Conservation (phyloP, 2,888 invertebrate species). For the Icerya purchasi region DNA sequence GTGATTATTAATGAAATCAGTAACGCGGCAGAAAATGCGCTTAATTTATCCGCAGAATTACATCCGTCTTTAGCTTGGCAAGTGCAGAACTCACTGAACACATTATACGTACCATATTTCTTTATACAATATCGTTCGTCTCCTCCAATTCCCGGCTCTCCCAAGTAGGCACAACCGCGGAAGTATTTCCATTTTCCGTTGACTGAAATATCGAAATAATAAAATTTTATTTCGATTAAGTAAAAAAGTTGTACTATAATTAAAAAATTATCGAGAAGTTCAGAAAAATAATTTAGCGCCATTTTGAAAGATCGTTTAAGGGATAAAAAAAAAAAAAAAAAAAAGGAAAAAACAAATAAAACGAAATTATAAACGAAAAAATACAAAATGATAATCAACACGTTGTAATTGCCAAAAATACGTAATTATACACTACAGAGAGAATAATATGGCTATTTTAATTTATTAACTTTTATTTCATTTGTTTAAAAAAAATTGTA, state of each 20-base stretch:
- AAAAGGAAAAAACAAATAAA: no score
- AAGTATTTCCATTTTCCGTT: conserved; percentile 22
- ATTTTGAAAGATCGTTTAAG: no score
- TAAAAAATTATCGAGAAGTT: background rate
- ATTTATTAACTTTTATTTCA: no score
- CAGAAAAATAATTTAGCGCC: background rate
- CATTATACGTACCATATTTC: conserved; percentile 77
- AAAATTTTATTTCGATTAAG: background rate
- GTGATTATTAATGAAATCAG: conserved; percentile 1
- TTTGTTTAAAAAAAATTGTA: no score
- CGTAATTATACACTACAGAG: no score
- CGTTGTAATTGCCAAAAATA: no score
- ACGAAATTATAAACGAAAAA: no score
- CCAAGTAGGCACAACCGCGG: conserved; percentile 55
- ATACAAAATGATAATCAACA: no score
- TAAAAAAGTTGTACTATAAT: background rate
- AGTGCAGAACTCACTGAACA: conserved; percentile 82
- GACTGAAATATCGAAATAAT: conserved; percentile 16
- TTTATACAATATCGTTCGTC: conserved; percentile 78
- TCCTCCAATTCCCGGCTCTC: conserved; percentile 70
- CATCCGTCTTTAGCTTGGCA: conserved; percentile 85
- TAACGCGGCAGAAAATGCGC: no score
- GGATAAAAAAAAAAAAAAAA: no score
- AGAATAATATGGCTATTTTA: no score
- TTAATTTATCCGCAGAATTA: conserved; percentile 35